phyloP scores from a whole-genome alignment of 2,113 vertebrate species.

The Anser brachyrhynchus region DNA sequence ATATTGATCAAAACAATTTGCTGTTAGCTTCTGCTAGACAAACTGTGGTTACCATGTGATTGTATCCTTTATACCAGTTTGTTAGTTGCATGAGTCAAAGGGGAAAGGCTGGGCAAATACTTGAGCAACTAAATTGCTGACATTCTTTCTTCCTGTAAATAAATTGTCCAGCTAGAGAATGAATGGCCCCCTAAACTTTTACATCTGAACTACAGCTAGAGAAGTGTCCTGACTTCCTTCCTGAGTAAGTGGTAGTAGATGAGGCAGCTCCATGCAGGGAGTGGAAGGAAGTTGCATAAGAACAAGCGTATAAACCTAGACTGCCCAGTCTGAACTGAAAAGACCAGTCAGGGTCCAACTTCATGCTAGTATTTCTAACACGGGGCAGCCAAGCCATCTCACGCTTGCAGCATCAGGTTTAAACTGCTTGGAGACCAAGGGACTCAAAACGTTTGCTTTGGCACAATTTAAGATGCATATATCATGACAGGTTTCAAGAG shows the following conservation, averaged over 20 bases:
- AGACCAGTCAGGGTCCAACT: neutral
- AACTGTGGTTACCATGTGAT: neutral
- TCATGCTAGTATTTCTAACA: neutral
- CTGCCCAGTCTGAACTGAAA: neutral
- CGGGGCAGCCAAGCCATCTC: neutral
- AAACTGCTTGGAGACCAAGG: neutral
- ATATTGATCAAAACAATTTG: slow-evolving; percentile 53
- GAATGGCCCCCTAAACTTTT: neutral
- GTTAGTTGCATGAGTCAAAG: slow-evolving; percentile 23
- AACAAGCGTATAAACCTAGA: neutral
- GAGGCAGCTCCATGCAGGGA: neutral
- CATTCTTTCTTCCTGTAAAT: slow-evolving; percentile 42
- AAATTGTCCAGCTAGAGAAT: slow-evolving; percentile 14
- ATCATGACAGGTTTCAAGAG: neutral
- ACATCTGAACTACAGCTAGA: neutral
- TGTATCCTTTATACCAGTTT: neutral
- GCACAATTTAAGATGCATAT: slow-evolving; percentile 19
- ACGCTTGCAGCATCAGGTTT: neutral
- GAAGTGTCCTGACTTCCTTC: neutral
- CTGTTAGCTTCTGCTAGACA: slow-evolving; percentile 45
- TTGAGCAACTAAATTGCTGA: neutral
- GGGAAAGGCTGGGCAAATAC: slow-evolving; percentile 4
- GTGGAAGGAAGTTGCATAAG: neutral
- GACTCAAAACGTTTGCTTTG: slow-evolving; percentile 25
- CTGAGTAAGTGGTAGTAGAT: neutral